A percentile compares a stretch with the other conserved stretches of the same genome.
phyloP scores from a whole-genome alignment of 2,888 invertebrate species.

The Aspidapion aeneum region DNA sequence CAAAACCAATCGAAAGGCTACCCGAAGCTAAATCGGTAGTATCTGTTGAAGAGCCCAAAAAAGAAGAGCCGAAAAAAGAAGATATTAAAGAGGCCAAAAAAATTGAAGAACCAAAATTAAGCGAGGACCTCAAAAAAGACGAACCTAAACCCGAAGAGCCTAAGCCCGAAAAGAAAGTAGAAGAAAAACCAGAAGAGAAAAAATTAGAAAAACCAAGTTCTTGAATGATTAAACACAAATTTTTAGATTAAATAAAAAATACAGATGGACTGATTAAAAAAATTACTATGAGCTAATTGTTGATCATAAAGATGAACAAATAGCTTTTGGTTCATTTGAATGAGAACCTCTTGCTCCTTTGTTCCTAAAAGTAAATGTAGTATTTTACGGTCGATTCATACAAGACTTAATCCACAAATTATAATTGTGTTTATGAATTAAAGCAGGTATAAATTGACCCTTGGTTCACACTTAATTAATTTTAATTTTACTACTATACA shows the following conservation, averaged over 20 bases:
- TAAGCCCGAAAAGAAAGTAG: slow-evolving; percentile 18
- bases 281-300: neutral
- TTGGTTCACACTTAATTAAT: neutral
- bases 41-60: slow-evolving; percentile 38
- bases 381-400: no score
- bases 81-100: slow-evolving; percentile 1
- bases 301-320: slow-evolving; percentile 29
- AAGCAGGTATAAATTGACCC: no score
- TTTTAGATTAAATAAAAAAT: slow-evolving; percentile 23
- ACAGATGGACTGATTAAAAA: slow-evolving; percentile 16
- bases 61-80: slow-evolving; percentile 31
- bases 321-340: neutral
- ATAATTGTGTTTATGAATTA: no score
- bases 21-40: slow-evolving; percentile 23
- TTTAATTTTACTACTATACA: no score
- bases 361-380: slow-evolving; percentile 41
- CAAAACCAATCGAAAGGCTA: slow-evolving; percentile 19
- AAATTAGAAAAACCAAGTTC: slow-evolving; percentile 40
- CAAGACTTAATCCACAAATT: no score
- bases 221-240: slow-evolving; percentile 31
- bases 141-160: slow-evolving; percentile 21
- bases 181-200: slow-evolving; percentile 33
- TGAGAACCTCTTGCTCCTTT: slow-evolving; percentile 45
- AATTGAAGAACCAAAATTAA: slow-evolving; percentile 23
- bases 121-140: slow-evolving; percentile 27